phyloP scores from a whole-genome alignment of 2,797 vertebrate species.

The Gobionotothen gibberifrons region DNA sequence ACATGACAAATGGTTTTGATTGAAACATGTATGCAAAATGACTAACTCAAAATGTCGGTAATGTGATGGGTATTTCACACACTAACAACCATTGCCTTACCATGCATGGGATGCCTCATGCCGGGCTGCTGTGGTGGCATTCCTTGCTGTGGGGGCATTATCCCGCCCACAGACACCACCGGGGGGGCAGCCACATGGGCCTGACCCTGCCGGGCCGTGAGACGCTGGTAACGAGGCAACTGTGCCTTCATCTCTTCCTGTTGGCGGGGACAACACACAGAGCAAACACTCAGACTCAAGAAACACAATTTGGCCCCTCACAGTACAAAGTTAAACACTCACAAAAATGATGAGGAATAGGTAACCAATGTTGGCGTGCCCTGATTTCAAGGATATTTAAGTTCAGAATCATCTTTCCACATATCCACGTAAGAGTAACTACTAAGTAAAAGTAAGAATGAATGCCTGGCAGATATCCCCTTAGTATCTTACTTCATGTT shows the following conservation, averaged over 20 bases:
- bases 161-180: conserved; percentile 90
- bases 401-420: conserved; percentile 62
- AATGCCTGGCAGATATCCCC: neutral
- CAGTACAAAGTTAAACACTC: conserved; percentile 60
- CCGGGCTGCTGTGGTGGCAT: conserved; percentile 94
- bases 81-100: conserved; percentile 71
- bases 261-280: conserved; percentile 59
- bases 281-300: conserved; percentile 59
- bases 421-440: conserved; percentile 55
- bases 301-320: conserved; percentile 48
- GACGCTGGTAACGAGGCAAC: conserved; percentile 95
- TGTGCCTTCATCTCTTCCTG: conserved; percentile 98
- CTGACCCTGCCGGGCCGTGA: conserved; percentile 91
- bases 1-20: neutral
- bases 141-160: conserved; percentile 95
- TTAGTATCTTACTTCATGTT: neutral
- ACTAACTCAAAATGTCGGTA: neutral
- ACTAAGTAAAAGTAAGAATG: conserved; percentile 24
- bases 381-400: conserved; percentile 66
- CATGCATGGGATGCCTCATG: conserved; percentile 98
- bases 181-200: conserved; percentile 89
- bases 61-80: neutral
- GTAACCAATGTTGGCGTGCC: conserved; percentile 56
- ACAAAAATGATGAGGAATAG: conserved; percentile 52
- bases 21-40: neutral